These are phyloP conservation scores for Clarias pachynema DNA, from an alignment of 2,797 vertebrate species.

Conservation along the genomic window DNA sequence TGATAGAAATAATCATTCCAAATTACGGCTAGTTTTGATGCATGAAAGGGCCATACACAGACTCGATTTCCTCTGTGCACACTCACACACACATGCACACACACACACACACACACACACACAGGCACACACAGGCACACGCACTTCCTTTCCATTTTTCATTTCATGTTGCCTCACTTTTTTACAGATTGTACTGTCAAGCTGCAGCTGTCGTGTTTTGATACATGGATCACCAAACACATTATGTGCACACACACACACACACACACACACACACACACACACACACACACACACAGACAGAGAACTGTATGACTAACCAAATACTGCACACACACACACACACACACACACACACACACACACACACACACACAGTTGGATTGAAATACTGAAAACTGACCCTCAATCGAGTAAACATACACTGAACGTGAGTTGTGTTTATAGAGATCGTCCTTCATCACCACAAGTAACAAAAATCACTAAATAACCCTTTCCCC, in stretches of 20 bases:
- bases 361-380: not conserved
- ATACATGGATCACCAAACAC: constrained; percentile 47
- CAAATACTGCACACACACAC: not conserved
- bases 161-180: constrained; percentile 46
- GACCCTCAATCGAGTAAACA: not conserved
- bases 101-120: constrained; percentile 27
- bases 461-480: not conserved
- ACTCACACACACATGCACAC: constrained; percentile 8
- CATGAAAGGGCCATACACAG: constrained; percentile 9
- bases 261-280: constrained; percentile 15
- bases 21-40: constrained; percentile 27
- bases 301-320: constrained; percentile 1
- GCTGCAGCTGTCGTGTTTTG: constrained; percentile 54
- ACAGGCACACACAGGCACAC: constrained; percentile 28
- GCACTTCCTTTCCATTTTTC: constrained; percentile 45
- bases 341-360: not conserved
- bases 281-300: constrained; percentile 10
- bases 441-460: not conserved
- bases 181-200: constrained; percentile 56
- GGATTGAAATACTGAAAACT: not conserved
- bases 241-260: constrained; percentile 34
- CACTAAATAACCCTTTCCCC: not conserved
- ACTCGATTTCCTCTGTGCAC: constrained; percentile 7
- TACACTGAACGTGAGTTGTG: not conserved
- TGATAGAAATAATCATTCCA: constrained; percentile 22